Percentiles rank a stretch among this genome's conserved stretches.
Conservation (phyloP, 2,113 vertebrate species). For the Hydropotes inermis region DNA sequence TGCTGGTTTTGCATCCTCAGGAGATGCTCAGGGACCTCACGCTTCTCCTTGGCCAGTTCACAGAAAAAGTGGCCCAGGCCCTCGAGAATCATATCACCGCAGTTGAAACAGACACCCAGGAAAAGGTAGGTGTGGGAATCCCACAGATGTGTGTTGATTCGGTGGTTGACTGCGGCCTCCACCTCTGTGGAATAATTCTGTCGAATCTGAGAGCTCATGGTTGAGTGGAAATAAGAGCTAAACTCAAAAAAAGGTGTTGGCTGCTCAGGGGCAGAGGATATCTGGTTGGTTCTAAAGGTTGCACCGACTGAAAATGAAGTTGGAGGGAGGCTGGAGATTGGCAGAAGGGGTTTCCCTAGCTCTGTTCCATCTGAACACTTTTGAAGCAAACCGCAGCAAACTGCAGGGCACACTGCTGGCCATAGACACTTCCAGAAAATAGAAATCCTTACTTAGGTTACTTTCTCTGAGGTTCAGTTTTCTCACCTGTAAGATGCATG, state of each 20-base stretch:
- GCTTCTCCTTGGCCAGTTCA: not conserved
- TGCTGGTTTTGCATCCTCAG: not conserved
- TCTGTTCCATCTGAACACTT: not conserved
- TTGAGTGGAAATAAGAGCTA: not conserved
- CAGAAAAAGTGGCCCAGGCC: not conserved
- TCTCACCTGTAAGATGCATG: not conserved
- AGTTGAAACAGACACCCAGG: not conserved
- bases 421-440: not conserved
- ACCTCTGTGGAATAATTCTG: not conserved
- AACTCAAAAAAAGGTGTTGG: not conserved
- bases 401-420: not conserved
- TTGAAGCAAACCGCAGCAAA: not conserved
- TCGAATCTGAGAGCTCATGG: not conserved
- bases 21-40: fast-evolving
- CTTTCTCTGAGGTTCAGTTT: not conserved
- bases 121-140: not conserved
- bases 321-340: not conserved
- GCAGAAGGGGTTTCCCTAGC: not conserved
- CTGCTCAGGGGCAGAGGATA: not conserved
- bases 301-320: not conserved
- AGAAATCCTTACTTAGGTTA: not conserved
- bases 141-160: not conserved
- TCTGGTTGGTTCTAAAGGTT: not conserved
- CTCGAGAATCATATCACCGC: not conserved
- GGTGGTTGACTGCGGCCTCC: not conserved